Conservation (phyloP, 2,888 invertebrate genomes). For the Pinctada fucata region DNA sequence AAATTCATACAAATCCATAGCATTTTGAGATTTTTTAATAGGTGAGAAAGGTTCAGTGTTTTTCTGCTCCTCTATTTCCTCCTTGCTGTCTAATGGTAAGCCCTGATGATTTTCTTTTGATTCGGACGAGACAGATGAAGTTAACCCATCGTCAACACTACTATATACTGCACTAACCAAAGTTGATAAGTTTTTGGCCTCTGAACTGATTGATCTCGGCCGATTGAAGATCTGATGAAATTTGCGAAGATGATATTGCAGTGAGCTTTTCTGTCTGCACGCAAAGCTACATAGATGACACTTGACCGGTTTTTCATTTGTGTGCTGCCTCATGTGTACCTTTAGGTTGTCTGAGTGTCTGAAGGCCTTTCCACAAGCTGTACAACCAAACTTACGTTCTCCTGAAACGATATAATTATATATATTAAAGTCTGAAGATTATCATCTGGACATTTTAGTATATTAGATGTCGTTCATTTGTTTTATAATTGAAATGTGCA, state of each 20-base stretch:
- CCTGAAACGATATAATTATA: constrained; percentile 57
- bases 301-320: constrained; percentile 73
- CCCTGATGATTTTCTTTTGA: neutral
- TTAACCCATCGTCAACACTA: neutral
- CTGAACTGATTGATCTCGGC: constrained; percentile 6
- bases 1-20: constrained; percentile 66
- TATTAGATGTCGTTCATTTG: neutral
- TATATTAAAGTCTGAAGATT: neutral
- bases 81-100: neutral
- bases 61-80: neutral
- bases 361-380: constrained; percentile 74
- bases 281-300: constrained; percentile 74
- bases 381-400: constrained; percentile 72
- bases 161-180: neutral
- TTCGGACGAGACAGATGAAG: neutral
- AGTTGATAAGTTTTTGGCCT: neutral
- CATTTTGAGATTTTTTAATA: constrained; percentile 30
- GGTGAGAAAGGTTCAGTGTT: constrained; percentile 33
- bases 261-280: constrained; percentile 74
- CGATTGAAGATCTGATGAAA: constrained; percentile 42
- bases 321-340: constrained; percentile 73
- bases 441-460: neutral
- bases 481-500: neutral
- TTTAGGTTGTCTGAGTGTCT: constrained; percentile 74
- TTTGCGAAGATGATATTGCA: constrained; percentile 70